Percentiles rank a stretch among this genome's conserved stretches.
These are phyloP conservation scores for Catocala fraxini DNA, from an alignment of 2,888 invertebrate species.

Conservation along the genomic window DNA sequence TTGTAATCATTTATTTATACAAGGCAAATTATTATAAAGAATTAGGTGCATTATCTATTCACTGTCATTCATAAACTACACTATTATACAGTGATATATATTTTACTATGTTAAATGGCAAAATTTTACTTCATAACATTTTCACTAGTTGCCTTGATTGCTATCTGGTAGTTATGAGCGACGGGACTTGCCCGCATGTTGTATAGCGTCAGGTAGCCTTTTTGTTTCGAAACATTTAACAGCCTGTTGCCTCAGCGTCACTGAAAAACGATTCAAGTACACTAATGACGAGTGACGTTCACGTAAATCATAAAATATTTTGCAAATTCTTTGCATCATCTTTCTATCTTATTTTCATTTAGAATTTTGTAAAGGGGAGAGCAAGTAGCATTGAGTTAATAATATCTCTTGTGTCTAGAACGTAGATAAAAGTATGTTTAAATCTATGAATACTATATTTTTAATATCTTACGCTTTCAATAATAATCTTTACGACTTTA, in stretches of 20 bases:
- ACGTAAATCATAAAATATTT: constrained; percentile 8
- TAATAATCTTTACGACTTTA: too few relatives aligned
- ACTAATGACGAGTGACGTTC: constrained; percentile 13
- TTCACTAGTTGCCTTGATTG: background rate
- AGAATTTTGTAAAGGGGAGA: background rate
- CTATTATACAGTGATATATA: too few relatives aligned
- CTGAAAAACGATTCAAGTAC: constrained; percentile 4
- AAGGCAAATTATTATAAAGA: background rate
- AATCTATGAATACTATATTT: too few relatives aligned
- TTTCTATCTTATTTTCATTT: background rate
- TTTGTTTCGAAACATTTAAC: constrained; percentile 9
- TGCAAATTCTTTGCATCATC: background rate
- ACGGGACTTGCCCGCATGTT: background rate
- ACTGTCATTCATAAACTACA: too few relatives aligned
- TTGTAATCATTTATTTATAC: constrained; percentile 14
- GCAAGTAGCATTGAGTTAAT: too few relatives aligned
- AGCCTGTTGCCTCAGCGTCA: background rate
- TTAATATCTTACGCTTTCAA: too few relatives aligned
- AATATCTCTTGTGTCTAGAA: too few relatives aligned
- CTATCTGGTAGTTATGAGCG: background rate
- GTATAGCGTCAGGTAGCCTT: background rate
- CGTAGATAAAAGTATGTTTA: too few relatives aligned
- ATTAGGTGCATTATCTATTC: background rate
- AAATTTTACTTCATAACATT: too few relatives aligned
- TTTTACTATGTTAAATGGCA: too few relatives aligned